Evolutionary conservation across 2,797 vertebrate species (phyloP), one percentile per base, ranked within the genome.

Genomic region (Coracias cyanogaster): DNA sequence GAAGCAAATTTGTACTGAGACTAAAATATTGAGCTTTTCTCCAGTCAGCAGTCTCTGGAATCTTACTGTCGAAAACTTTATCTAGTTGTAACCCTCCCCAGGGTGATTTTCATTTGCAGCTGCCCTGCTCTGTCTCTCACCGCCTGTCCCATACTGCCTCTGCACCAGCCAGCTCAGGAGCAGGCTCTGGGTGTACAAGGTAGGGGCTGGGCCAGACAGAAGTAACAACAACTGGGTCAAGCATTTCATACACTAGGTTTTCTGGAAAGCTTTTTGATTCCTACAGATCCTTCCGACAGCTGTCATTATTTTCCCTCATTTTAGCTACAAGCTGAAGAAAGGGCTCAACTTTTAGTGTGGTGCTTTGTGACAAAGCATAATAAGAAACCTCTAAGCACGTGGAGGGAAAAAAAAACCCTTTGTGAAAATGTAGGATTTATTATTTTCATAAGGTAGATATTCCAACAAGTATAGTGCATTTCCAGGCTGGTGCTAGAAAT

Each of bases 41-140:
- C 97, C 97, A 97, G 97, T 98, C 98, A 98, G 97, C 97, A 98
- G 98, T 98, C 98, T 98, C 98, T 97, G 97, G 97, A 98, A 98
- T 98, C 98, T 98, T 98, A 98, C 98, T 98, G 98, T 98, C 81
- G 97, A 98, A 98, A 98, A 98, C 98, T 98, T 98, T 98, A 98
- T 98, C 98, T 98, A 96, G 98, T 98, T 98, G 98, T 96, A 98
- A 97, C 97, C 97, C 94, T 98, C 98, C 98, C 98, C 89, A 93
- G 98, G 97, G 98, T 98, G 98, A 96, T 98, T 97, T 98, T 98
- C 96, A 97, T 98, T 98, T 97, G 98, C 98, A 98, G 98, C 98
- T 98, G 98, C 98, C 98, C 98, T 92, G 97, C 84, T 98, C 97
- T 81, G 96, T 97, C 97, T 98, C 98, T 98, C 97, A 10, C 91